Evolutionary conservation across 2,888 invertebrate genomes (phyloP).

Genomic region (Lysandra coridon): DNA sequence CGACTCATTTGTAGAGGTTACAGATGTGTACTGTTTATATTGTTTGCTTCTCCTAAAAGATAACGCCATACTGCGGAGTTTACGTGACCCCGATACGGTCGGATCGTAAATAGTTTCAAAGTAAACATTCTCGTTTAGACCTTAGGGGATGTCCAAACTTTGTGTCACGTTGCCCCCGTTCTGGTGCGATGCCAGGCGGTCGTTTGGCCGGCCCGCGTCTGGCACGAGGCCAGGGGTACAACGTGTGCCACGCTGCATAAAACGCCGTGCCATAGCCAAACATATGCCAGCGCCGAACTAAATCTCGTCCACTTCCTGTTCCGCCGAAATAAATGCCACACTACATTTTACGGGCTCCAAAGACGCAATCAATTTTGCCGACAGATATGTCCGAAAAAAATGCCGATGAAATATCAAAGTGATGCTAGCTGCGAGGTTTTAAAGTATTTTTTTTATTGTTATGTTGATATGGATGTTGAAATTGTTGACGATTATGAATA

Average conservation of each 20-base stretch:
- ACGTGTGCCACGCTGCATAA: constrained; percentile 47
- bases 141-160: constrained; percentile 44
- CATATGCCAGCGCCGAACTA: constrained; percentile 52
- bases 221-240: constrained; percentile 59
- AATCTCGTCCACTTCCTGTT: constrained; percentile 61
- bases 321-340: constrained; percentile 46
- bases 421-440: not conserved
- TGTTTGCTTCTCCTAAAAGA: not conserved
- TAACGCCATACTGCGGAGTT: not conserved
- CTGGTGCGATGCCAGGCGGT: constrained; percentile 58
- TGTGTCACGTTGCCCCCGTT: constrained; percentile 58
- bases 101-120: constrained; percentile 24
- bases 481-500: not conserved
- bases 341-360: constrained; percentile 42
- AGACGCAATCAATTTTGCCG: constrained; percentile 10
- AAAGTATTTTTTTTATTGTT: not conserved
- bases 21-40: not conserved
- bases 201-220: constrained; percentile 41
- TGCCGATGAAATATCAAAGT: not conserved
- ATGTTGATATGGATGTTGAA: constrained; percentile 35
- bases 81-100: not conserved
- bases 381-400: not conserved
- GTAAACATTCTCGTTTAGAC: constrained; percentile 8
- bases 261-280: constrained; percentile 40
- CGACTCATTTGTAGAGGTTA: not conserved